Evolutionary conservation across 2,113 vertebrate genomes (phyloP), one percentile per base, ranked within the genome.

Genomic region (Aphelocoma coerulescens): DNA sequence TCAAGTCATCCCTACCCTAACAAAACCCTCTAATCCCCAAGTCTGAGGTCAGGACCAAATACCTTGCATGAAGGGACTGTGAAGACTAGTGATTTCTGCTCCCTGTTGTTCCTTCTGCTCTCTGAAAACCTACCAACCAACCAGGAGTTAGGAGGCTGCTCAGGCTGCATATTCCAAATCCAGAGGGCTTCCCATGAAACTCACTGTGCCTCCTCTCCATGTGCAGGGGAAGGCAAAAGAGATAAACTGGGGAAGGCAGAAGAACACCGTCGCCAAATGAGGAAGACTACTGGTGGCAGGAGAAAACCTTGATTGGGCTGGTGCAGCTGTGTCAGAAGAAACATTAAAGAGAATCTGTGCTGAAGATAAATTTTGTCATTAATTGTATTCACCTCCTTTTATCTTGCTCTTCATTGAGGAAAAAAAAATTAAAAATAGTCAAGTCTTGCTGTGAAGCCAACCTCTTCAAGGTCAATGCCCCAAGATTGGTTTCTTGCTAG

Each of bases 331-430:
- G 18, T 61, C 63, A 91, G 46, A 66, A 81, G 18, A 81, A 86
- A 89, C 0, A 4, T 19, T 43, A 76, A 86, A 84, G 28, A 91
- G 16, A 75, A 71, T 39, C 24, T 54, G 51, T 10, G 2, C 51
- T 48, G 73, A 63, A 80, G 72, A 52, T 62, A 71, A 88, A 69
- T 95, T 95, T 89, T 69, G 37, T 58, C 51, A 74, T 62, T 80
- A 86, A 86, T 49, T 74, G 41, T 61, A 69, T 81, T 92, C 37
- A 46, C 19, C 43, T 86, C 51, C 43, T 61, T 41, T 66, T 89
- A 62, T 65, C 49, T 73, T 54, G 17, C 4, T 86, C 37, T 94
- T 77, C 17, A 55, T 5, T 66, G 23, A 77, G 10, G 1, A 4
- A 46, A 78, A 77, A 46, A 32, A 8, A 23, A 3, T 4, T 48